Percentiles rank a stretch among this genome's conserved stretches.
Conservation (phyloP, 1,140 invertebrate species). For the Scaptomyza montana region DNA sequence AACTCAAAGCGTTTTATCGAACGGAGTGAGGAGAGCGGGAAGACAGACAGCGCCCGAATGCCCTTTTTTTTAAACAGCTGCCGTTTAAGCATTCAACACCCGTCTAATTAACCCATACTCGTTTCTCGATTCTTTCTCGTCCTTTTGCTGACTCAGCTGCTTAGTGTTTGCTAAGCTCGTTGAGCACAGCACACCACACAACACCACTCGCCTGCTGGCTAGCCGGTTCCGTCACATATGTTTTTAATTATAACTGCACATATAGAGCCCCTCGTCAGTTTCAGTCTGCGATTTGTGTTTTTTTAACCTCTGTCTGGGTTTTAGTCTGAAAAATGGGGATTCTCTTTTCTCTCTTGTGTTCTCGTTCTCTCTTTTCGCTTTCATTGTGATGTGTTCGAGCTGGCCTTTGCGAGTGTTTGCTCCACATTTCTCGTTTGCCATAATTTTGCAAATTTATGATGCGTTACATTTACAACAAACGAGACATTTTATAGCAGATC, state of each 20-base stretch:
- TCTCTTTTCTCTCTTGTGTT: constrained; percentile 6
- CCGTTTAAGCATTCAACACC: constrained; percentile 52
- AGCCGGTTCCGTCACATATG: constrained; percentile 69
- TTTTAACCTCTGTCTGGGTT: constrained; percentile 14
- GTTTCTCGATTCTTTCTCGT: constrained; percentile 17
- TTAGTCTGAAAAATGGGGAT: constrained; percentile 12
- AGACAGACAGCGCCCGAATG: constrained; percentile 9
- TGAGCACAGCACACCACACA: background rate
- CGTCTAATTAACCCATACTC: constrained; percentile 69
- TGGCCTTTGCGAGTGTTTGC: constrained; percentile 26
- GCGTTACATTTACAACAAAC: constrained; percentile 80
- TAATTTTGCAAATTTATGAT: constrained; percentile 81
- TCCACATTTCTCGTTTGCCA: constrained; percentile 59
- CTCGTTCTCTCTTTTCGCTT: constrained; percentile 24
- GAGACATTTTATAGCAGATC: constrained; percentile 82
- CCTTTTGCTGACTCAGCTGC: constrained; percentile 46
- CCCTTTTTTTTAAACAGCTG: constrained; percentile 28
- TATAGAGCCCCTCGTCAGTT: constrained; percentile 10
- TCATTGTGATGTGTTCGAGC: constrained; percentile 9
- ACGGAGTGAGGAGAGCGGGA: background rate
- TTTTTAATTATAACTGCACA: constrained; percentile 75
- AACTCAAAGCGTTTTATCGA: background rate
- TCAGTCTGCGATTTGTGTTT: constrained; percentile 39
- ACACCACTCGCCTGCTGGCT: background rate
- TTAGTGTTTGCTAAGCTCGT: constrained; percentile 35